A percentile compares a stretch with the other conserved stretches of the same genome.
Conservation (phyloP, 2,113 vertebrate species). For the Columba livia region DNA sequence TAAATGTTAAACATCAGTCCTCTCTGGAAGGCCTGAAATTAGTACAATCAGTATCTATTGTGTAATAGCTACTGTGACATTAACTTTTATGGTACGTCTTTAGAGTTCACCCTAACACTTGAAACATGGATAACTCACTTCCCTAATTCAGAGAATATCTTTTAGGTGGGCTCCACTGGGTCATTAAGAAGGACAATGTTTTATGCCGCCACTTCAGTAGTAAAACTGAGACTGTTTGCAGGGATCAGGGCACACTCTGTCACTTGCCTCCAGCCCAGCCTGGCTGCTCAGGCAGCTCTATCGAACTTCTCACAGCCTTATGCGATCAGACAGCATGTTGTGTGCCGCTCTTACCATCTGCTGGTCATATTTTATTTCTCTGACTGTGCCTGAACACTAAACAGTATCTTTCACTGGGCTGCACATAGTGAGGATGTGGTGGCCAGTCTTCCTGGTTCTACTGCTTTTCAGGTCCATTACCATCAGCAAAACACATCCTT, state of each 20-base stretch:
- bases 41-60: background rate
- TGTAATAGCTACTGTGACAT: background rate
- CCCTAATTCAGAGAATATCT: background rate
- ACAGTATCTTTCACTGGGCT: background rate
- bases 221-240: background rate
- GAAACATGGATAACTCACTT: background rate
- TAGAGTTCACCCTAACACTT: background rate
- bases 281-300: background rate
- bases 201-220: background rate
- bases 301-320: background rate
- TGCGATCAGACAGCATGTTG: background rate
- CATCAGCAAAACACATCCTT: background rate
- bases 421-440: background rate
- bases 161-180: background rate
- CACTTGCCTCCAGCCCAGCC: background rate
- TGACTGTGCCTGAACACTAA: background rate
- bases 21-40: slow-evolving; percentile 4
- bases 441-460: background rate
- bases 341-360: background rate
- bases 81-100: slow-evolving; percentile 7
- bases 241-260: background rate
- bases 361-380: background rate
- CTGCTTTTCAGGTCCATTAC: background rate
- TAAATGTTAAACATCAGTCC: background rate
- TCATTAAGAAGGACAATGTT: background rate